Evolutionary conservation across 2,113 vertebrate genomes (phyloP).

Genomic region (Aix galericulata): DNA sequence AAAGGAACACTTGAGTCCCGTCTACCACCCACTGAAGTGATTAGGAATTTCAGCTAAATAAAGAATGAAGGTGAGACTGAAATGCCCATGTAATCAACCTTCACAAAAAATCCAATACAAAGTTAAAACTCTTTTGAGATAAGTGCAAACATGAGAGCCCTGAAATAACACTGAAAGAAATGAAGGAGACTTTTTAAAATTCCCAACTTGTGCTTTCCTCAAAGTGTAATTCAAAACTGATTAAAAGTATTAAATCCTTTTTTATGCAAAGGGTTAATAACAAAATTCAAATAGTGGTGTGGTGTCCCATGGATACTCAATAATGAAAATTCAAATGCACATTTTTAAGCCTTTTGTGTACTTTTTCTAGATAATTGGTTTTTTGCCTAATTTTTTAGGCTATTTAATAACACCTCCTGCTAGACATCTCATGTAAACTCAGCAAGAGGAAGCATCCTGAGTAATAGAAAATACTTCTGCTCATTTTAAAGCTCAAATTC

Average conservation of each 20-base stretch:
- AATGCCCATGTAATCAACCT: constrained; percentile 65
- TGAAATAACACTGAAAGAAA: constrained; percentile 50
- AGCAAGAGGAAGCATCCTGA: constrained; percentile 85
- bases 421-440: constrained; percentile 84
- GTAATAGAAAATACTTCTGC: constrained; percentile 83
- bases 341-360: constrained; percentile 78
- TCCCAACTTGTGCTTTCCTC: constrained; percentile 42
- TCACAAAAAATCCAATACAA: constrained; percentile 60
- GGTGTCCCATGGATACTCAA: constrained; percentile 77
- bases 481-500: constrained; percentile 83
- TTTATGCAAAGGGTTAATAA: constrained; percentile 78
- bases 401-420: constrained; percentile 84
- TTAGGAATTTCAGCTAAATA: constrained; percentile 66
- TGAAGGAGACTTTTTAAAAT: constrained; percentile 42
- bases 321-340: constrained; percentile 79
- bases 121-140: constrained; percentile 64
- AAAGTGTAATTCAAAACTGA: constrained; percentile 75
- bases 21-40: constrained; percentile 65
- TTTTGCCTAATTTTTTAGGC: constrained; percentile 78
- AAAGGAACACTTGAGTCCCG: constrained; percentile 56
- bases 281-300: constrained; percentile 64
- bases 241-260: constrained; percentile 70
- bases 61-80: constrained; percentile 62
- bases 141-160: constrained; percentile 47
- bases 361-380: constrained; percentile 78